Percentiles rank a stretch among this genome's conserved stretches.
phyloP scores from a whole-genome alignment of 2,113 vertebrate genomes.

The Mystacornis crossleyi region DNA sequence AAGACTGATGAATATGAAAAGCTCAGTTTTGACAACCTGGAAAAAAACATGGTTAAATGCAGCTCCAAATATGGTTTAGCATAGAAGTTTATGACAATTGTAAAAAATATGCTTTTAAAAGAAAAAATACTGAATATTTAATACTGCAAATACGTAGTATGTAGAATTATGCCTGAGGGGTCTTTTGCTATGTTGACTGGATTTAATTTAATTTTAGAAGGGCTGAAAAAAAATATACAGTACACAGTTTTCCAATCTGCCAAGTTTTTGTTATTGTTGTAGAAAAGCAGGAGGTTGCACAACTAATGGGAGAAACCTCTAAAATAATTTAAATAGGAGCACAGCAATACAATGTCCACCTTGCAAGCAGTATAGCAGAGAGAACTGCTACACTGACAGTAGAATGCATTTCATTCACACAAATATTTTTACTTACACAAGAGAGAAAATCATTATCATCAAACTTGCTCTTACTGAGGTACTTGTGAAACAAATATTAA shows the following conservation, averaged over 20 bases:
- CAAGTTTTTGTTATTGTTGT: not conserved
- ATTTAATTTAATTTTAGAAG: constrained; percentile 62
- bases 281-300: not conserved
- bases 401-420: not conserved
- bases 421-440: not conserved
- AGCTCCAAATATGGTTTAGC: not conserved
- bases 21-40: constrained; percentile 7
- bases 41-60: constrained; percentile 32
- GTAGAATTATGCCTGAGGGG: constrained; percentile 66
- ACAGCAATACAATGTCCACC: not conserved
- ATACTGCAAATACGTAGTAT: constrained; percentile 64
- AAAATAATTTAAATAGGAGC: not conserved
- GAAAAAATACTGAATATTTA: constrained; percentile 70
- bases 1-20: constrained; percentile 21
- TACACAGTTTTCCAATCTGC: constrained; percentile 24
- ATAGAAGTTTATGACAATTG: constrained; percentile 33
- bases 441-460: not conserved
- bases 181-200: constrained; percentile 43
- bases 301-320: not conserved
- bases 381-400: not conserved
- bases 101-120: constrained; percentile 68
- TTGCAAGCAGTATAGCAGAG: not conserved
- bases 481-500: not conserved
- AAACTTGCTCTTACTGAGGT: not conserved
- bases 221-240: constrained; percentile 22